Evolutionary conservation across 2,113 vertebrate species (phyloP).

Genomic region (Cynoglossus semilaevis): DNA sequence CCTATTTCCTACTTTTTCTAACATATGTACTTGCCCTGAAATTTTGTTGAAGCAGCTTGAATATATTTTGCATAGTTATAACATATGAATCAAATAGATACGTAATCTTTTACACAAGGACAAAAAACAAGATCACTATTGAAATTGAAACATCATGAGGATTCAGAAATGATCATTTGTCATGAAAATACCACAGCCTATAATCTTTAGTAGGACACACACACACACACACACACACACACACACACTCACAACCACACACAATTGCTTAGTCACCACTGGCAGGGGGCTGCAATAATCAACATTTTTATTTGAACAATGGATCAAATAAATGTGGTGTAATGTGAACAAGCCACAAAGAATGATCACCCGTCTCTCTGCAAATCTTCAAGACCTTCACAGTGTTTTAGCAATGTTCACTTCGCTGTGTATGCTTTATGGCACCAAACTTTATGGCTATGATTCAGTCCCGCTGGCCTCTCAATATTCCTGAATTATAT

Average conservation of each 20-base stretch:
- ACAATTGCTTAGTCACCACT: constrained; percentile 9
- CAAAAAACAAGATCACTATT: constrained; percentile 1
- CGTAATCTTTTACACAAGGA: background rate
- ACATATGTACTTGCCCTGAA: background rate
- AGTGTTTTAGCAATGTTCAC: constrained; percentile 4
- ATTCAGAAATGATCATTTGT: background rate
- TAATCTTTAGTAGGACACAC: background rate
- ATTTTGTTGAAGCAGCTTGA: background rate
- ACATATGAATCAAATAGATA: too few species aligned
- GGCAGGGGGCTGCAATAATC: background rate
- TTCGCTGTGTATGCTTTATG: background rate
- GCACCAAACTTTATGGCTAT: background rate
- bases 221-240: constrained; percentile 1
- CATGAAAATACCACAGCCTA: background rate
- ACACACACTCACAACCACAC: background rate
- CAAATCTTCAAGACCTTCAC: background rate
- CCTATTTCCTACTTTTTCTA: background rate
- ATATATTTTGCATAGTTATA: background rate
- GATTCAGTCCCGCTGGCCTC: background rate
- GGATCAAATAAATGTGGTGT: constrained; percentile 17
- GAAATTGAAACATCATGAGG: background rate
- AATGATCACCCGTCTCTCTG: constrained; percentile 2
- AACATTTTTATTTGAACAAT: constrained; percentile 21
- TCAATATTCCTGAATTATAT: background rate
- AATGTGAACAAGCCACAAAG: constrained; percentile 4